Percentiles rank a stretch among this genome's conserved stretches.
Conservation (phyloP, 2,797 vertebrate species). For the Picus viridis region DNA sequence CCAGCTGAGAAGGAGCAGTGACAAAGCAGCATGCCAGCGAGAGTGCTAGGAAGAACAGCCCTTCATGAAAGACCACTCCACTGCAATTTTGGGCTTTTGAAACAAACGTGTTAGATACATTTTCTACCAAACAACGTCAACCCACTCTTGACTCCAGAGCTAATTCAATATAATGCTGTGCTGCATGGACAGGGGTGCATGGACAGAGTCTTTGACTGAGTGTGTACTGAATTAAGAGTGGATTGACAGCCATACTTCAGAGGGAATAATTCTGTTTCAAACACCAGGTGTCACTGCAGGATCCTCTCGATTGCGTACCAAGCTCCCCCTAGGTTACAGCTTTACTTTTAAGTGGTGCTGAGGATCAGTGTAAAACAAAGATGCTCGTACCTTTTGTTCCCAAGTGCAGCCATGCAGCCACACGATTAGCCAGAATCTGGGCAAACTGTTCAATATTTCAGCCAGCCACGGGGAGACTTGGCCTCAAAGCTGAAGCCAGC, state of each 20-base stretch:
- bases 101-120: conserved; percentile 1
- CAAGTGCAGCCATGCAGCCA: neutral
- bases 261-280: conserved; percentile 18
- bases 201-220: neutral
- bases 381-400: neutral
- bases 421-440: neutral
- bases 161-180: neutral
- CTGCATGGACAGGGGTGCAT: neutral
- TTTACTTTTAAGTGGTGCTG: neutral
- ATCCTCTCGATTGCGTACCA: neutral
- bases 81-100: conserved; percentile 23
- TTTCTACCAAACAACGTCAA: conserved; percentile 9
- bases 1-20: neutral
- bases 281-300: conserved; percentile 69
- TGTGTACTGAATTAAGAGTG: conserved; percentile 8
- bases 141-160: neutral
- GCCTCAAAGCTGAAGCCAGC: neutral
- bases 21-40: neutral
- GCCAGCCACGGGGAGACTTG: neutral
- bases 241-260: conserved; percentile 10
- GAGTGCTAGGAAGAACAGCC: neutral
- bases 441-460: neutral
- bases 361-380: conserved; percentile 9
- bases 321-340: neutral
- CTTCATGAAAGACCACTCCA: neutral